Evolutionary conservation across 1,140 invertebrate species (phyloP), one percentile per base, ranked within the genome.

Genomic region (Trichogramma pretiosum): DNA sequence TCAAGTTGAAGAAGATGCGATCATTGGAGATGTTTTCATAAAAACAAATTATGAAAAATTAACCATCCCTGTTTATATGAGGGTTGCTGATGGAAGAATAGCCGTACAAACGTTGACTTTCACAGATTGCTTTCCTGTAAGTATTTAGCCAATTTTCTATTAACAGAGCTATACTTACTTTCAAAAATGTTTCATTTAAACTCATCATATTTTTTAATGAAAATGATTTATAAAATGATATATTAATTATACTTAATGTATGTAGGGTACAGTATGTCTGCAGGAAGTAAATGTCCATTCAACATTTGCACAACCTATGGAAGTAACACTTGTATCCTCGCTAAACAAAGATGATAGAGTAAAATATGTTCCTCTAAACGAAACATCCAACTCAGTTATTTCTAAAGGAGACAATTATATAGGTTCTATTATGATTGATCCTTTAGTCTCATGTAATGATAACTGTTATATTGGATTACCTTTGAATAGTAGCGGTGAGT

Each of bases 91-190:
- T 34, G 81, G 81, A 23, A 75, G 74, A 54, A 74, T 83, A 32
- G 73, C 77, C 18, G 74, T 81, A 23, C 77, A 82, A 53, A 75
- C 78, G 53, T 62, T 91, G 13, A 68, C 81, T 35, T 88, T 91
- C 64, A 78, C 83, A 48, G 80, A 88, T 66, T 85, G 84, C 54
- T 91, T 89, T 77, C 89, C 89, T 26, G 85, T 87, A 74, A 79
- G 79, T 78, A 43, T 28, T 28, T 28, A 28, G 24, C 5, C 24
- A 28, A 7, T 5, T 28, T 5, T 28, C 24, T 28, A 7, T 28
- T 28, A 11, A 28, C 24, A 28, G 11, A 28, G n/a, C n/a, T 28
- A 28, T 28, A 28, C 11, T 28, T 11, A 28, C 24, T 28, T 28
- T 28, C 22, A 1, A 32, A 28, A 22, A 38, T 10, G 26, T 19